These are phyloP conservation scores for Agriopis leucophaearia DNA, from an alignment of 2,888 invertebrate species.

Conservation along the genomic window DNA sequence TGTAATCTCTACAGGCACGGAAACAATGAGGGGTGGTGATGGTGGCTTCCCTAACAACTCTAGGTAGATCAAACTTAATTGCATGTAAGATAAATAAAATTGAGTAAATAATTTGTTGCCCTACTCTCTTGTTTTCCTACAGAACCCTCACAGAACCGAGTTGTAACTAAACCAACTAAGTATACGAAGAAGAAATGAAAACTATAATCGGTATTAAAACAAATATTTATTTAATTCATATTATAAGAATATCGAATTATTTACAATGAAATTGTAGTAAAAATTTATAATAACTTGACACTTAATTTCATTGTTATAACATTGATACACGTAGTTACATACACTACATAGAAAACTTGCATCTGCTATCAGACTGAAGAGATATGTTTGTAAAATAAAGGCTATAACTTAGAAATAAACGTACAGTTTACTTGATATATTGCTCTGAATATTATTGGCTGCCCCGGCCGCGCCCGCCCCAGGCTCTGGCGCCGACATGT, in stretches of 20 bases:
- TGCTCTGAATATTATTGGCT: slow-evolving; percentile 76
- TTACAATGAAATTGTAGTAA: slow-evolving; percentile 85
- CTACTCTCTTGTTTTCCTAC: slow-evolving; percentile 50
- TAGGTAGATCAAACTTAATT: slow-evolving; percentile 36
- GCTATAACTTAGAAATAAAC: slow-evolving; percentile 81
- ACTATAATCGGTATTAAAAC: slow-evolving; percentile 75
- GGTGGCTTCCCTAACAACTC: slow-evolving; percentile 35
- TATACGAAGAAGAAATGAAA: slow-evolving; percentile 31
- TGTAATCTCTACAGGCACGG: slow-evolving; percentile 50
- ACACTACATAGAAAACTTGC: slow-evolving; percentile 86
- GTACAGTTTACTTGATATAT: slow-evolving; percentile 72
- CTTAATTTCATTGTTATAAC: slow-evolving; percentile 83
- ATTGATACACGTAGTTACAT: slow-evolving; percentile 79
- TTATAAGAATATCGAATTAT: slow-evolving; percentile 83
- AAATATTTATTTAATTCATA: slow-evolving; percentile 84
- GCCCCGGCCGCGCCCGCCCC: slow-evolving; percentile 44
- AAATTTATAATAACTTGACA: slow-evolving; percentile 68
- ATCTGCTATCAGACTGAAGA: slow-evolving; percentile 80
- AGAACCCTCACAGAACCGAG: slow-evolving; percentile 58
- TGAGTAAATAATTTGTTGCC: slow-evolving; percentile 30
- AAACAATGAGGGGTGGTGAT: slow-evolving; percentile 38
- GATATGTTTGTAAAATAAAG: slow-evolving; percentile 81
- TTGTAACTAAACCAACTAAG: slow-evolving; percentile 47
- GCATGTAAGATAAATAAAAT: slow-evolving; percentile 30
- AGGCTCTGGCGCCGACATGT: slow-evolving; percentile 67